Percentiles rank a stretch among this genome's conserved stretches.
phyloP scores from a whole-genome alignment of 1,140 invertebrate species.

The Caenorhabditis elegans region DNA sequence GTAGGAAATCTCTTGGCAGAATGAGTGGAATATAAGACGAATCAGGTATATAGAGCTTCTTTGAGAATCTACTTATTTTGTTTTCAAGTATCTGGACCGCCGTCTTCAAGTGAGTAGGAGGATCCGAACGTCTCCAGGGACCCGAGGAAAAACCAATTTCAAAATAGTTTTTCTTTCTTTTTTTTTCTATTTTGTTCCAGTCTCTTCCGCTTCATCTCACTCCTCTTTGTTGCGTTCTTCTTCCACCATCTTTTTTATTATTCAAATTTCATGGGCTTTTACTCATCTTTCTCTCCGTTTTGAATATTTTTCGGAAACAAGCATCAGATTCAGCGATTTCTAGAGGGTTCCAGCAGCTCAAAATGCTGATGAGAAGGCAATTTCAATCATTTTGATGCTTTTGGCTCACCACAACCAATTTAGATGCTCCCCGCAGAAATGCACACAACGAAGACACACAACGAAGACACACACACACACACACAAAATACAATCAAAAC shows the following conservation, averaged over 20 bases:
- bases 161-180: background rate
- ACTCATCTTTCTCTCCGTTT: too few species aligned
- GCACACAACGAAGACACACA: too few species aligned
- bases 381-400: conserved; percentile 5
- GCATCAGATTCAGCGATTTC: too few species aligned
- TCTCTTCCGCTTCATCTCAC: background rate
- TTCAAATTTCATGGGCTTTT: too few species aligned
- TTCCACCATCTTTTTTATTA: too few species aligned
- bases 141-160: background rate
- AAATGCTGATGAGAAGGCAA: background rate
- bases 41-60: background rate
- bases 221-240: background rate
- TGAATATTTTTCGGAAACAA: too few species aligned
- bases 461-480: too few species aligned
- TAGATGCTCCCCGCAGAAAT: too few species aligned
- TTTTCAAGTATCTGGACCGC: too few species aligned
- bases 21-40: background rate
- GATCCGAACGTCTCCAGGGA: background rate
- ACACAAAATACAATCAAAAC: background rate
- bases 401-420: background rate
- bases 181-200: background rate
- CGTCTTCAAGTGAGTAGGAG: background rate
- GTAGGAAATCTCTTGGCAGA: background rate
- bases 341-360: too few species aligned
- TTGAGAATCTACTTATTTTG: too few species aligned